Conservation (phyloP, 2,888 invertebrate genomes). For the Aleiodes testaceus region DNA sequence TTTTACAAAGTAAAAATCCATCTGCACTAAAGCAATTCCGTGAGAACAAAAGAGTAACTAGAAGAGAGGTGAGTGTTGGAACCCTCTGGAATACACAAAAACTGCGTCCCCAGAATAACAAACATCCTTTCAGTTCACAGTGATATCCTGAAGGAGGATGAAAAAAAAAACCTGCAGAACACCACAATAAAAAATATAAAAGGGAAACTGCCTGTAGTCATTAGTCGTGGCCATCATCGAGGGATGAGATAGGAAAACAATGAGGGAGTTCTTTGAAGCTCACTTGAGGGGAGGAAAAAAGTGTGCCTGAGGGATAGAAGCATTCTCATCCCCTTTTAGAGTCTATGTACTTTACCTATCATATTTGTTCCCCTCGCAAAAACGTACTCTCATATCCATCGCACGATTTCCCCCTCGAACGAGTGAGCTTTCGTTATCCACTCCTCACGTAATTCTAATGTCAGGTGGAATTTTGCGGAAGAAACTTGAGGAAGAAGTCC, state of each 20-base stretch:
- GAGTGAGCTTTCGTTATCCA: too few relatives aligned
- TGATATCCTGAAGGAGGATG: background rate
- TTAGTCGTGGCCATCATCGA: constrained; percentile 28
- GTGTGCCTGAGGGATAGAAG: constrained; percentile 1
- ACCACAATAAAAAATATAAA: constrained; percentile 19
- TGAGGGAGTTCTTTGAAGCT: constrained; percentile 21
- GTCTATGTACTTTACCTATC: background rate
- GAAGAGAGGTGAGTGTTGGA: background rate
- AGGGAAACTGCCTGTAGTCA: constrained; percentile 5
- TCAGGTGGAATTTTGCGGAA: too few relatives aligned
- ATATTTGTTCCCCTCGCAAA: background rate
- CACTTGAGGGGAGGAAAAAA: background rate
- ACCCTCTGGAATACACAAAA: background rate
- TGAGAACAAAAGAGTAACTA: background rate
- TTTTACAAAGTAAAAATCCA: background rate
- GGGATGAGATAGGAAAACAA: constrained; percentile 30
- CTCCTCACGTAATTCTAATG: too few relatives aligned
- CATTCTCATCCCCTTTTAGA: background rate
- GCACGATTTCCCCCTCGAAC: too few relatives aligned
- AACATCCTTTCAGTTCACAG: background rate
- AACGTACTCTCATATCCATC: too few relatives aligned
- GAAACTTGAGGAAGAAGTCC: too few relatives aligned
- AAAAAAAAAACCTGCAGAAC: background rate
- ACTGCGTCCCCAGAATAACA: background rate
- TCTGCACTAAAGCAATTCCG: background rate